Base-by-base conservation (phyloP, 2,888 invertebrate species). In the Galerucella calmariensis region DNA sequence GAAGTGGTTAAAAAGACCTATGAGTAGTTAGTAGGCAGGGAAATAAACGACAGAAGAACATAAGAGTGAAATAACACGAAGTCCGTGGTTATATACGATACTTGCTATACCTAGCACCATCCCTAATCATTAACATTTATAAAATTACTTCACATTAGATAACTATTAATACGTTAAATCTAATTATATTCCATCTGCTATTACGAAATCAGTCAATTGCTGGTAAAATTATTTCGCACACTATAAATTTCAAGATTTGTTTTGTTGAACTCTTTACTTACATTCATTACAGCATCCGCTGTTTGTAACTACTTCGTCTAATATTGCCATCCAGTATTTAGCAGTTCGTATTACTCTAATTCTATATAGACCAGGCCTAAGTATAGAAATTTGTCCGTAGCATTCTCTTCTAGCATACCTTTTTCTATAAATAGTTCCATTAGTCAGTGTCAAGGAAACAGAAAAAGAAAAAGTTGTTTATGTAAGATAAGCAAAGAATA, bases 231-330 rank as follows among this genome's bases (percentile, higher is more conserved):
- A 24, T 58, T 61, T 61, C n/a, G 27, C 35, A 12, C 14, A 35
- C 61, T 14, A 35, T 35, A 61, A 61, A 35, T 61, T 6, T 58
- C 2, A 61, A 61, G 61, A 61, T 35, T 61, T 61, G 35, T 61
- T 61, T 61, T 61, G 61, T 61, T 27, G 14, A 61, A 35, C 27
- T 27, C 35, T 35, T 61, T 35, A 10, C n/a, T 58, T 24, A 61
- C 61, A 35, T 35, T 24, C 61, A 61, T 61, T 61, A 61, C 61
- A 61, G 61, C 61, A 61, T 61, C 61, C 61, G 61, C 61, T 61
- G 35, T 61, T 35, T 61, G 27, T 61, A 61, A 61, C 35, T 61
- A 14, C 35, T 61, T 24, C 27, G 35, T 14, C 61, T 61, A 27
- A 61, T 4, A 35, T 61, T 35, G 61, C 61, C 35, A 12, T 61